phyloP scores from a whole-genome alignment of 1,140 invertebrate species.

The Bombus impatiens region DNA sequence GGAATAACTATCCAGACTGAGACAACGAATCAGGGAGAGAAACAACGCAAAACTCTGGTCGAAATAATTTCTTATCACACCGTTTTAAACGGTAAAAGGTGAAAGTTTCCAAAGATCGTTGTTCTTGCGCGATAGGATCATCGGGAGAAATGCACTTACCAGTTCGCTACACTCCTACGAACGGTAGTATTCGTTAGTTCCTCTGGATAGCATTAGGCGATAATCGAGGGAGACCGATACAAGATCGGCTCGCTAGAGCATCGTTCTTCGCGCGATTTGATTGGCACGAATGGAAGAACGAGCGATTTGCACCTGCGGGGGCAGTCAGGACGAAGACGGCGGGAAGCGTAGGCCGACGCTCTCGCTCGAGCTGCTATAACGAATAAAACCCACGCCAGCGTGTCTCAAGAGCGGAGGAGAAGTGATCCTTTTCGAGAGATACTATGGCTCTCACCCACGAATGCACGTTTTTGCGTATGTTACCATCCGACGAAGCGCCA shows the following conservation, averaged over 20 bases:
- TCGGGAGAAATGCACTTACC: background rate
- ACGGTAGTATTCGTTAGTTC: background rate
- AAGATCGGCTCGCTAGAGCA: background rate
- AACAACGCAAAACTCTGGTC: background rate
- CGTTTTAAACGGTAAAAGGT: too few relatives aligned
- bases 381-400: conserved; percentile 64
- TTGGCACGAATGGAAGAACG: background rate
- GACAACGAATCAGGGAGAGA: background rate
- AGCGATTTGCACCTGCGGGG: conserved; percentile 45
- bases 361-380: conserved; percentile 63
- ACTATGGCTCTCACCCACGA: conserved; percentile 47
- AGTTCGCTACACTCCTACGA: background rate
- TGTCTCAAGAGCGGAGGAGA: conserved; percentile 26
- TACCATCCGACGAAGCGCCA: conserved; percentile 7
- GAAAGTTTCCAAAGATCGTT: background rate
- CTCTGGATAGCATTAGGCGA: background rate
- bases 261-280: background rate
- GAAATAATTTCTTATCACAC: background rate
- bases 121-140: background rate
- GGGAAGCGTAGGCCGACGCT: conserved; percentile 48
- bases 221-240: background rate
- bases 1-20: background rate
- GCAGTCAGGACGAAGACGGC: conserved; percentile 57
- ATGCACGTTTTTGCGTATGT: background rate
- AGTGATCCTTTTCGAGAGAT: conserved; percentile 66